These are phyloP conservation scores for Hofmannophila pseudospretella DNA, from an alignment of 2,888 invertebrate genomes.

Conservation along the genomic window DNA sequence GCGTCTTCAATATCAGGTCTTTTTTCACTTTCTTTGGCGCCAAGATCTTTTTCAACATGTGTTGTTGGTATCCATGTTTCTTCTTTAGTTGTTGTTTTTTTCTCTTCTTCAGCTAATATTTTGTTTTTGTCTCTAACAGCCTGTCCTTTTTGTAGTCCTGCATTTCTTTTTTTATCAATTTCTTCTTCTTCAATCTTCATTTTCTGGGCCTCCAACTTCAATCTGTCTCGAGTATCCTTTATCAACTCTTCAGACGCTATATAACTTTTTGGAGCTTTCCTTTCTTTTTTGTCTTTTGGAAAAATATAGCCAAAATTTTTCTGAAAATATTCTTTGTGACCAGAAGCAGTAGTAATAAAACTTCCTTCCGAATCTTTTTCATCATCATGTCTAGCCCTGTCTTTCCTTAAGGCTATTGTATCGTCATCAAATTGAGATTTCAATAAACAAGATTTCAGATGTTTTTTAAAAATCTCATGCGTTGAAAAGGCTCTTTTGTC, in stretches of 20 bases:
- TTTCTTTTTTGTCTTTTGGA: slow-evolving; percentile 21
- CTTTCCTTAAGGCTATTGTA: not conserved
- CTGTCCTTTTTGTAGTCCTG: slow-evolving; percentile 9
- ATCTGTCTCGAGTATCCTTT: slow-evolving; percentile 35
- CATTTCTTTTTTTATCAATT: slow-evolving; percentile 10
- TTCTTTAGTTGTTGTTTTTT: not conserved
- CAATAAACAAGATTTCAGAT: not conserved
- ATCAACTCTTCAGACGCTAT: slow-evolving; percentile 47
- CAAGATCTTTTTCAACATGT: not conserved
- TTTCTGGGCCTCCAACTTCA: slow-evolving; percentile 18
- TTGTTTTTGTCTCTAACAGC: slow-evolving; percentile 6
- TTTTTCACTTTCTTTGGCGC: too few species aligned
- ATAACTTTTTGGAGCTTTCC: slow-evolving; percentile 10
- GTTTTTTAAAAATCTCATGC: not conserved
- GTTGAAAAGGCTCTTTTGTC: not conserved
- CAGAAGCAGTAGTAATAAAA: slow-evolving; percentile 2
- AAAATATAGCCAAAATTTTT: slow-evolving; percentile 43
- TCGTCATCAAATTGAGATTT: not conserved
- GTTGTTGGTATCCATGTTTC: not conserved
- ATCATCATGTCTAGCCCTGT: not conserved
- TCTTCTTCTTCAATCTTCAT: slow-evolving; percentile 19
- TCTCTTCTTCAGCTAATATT: not conserved
- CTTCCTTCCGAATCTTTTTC: not conserved
- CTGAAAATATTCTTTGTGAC: slow-evolving; percentile 12
- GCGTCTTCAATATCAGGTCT: too few species aligned